Evolutionary conservation across 2,797 vertebrate species (phyloP).

Genomic region (Falco columbarius): DNA sequence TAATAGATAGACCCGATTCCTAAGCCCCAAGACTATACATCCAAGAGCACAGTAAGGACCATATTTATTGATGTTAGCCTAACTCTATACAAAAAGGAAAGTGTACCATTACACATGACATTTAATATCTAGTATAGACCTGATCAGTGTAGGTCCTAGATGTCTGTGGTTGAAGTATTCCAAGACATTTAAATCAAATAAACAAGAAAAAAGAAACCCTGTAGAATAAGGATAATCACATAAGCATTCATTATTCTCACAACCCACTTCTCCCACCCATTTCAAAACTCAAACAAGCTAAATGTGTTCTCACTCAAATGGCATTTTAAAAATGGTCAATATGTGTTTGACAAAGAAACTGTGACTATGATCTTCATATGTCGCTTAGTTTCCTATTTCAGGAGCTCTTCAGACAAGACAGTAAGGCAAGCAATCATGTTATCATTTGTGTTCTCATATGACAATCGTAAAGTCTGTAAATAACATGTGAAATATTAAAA

Average conservation of each 20-base stretch:
- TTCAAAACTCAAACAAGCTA: neutral
- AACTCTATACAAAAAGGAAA: neutral
- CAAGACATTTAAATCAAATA: neutral
- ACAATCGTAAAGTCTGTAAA: neutral
- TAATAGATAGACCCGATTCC: neutral
- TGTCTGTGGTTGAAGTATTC: neutral
- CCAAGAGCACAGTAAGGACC: neutral
- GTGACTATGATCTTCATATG: neutral
- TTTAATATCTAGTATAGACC: neutral
- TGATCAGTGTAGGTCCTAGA: neutral
- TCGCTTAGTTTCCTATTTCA: neutral
- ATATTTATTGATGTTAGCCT: neutral
- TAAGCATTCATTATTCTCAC: conserved; percentile 8
- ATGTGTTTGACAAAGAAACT: neutral
- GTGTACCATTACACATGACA: neutral
- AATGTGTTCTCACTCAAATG: conserved; percentile 3
- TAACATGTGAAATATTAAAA: neutral
- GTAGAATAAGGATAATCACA: conserved; percentile 14
- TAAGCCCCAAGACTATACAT: neutral
- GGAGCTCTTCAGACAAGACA: neutral
- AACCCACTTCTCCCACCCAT: conserved; percentile 20
- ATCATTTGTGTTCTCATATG: neutral
- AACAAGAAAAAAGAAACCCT: neutral
- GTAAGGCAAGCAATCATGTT: neutral
- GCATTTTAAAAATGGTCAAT: conserved; percentile 25